A percentile compares a stretch with the other conserved stretches of the same genome.
phyloP scores from a whole-genome alignment of 2,113 vertebrate genomes.

The Cochlearius cochlearius region DNA sequence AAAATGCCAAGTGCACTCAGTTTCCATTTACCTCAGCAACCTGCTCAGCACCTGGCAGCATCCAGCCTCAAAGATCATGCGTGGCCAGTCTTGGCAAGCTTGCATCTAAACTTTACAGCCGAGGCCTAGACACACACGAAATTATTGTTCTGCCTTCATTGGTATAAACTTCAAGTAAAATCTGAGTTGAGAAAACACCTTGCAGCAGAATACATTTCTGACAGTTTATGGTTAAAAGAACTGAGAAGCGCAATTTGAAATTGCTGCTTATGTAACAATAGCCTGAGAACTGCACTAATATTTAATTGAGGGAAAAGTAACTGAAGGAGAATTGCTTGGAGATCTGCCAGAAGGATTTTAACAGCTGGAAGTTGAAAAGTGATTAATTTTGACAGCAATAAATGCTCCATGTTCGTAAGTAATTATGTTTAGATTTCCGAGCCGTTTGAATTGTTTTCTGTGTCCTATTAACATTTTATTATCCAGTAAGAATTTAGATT shows the following conservation, averaged over 20 bases:
- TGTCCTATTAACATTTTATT: conserved; percentile 71
- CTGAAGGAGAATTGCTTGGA: conserved; percentile 75
- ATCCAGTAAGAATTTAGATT: conserved; percentile 53
- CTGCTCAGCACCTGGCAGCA: neutral
- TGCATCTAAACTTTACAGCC: neutral
- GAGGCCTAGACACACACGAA: rapidly evolving
- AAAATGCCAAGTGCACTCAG: neutral
- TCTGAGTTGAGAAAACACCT: neutral
- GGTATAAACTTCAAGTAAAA: neutral
- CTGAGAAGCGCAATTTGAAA: conserved; percentile 41
- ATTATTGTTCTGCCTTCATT: neutral
- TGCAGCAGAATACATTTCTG: neutral
- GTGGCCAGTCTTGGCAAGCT: neutral
- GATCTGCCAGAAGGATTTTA: conserved; percentile 76
- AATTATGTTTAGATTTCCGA: conserved; percentile 77
- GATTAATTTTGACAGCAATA: conserved; percentile 82
- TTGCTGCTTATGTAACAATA: conserved; percentile 68
- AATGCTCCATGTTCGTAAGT: conserved; percentile 72
- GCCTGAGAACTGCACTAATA: conserved; percentile 64
- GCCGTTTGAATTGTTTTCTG: conserved; percentile 61
- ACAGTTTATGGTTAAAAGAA: conserved; percentile 37
- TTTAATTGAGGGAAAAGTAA: conserved; percentile 75
- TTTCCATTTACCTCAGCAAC: neutral
- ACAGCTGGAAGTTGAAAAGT: conserved; percentile 80
- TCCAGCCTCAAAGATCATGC: neutral